Evolutionary conservation across 2,113 vertebrate species (phyloP), one percentile per base, ranked within the genome.

Genomic region (Ellobius talpinus): DNA sequence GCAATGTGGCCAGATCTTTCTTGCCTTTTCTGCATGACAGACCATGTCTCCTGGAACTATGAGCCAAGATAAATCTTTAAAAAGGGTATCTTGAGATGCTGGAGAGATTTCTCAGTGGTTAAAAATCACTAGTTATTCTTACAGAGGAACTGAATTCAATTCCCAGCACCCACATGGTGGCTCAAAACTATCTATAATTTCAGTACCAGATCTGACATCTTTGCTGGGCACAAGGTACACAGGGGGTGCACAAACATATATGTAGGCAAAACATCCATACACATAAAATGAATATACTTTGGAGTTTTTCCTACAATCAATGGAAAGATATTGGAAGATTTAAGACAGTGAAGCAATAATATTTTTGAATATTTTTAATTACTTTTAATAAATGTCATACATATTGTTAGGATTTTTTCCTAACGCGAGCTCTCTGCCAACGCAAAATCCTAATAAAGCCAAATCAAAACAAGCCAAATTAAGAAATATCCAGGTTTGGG

Each of bases 291-390:
- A 55, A 55, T 55, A 61, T 24, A 65, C 7, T 45, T 65, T 65
- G n/a, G 58, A 45, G 23, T 17, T 63, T 61, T 52, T 66, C 11
- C 11, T 65, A 36, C 24, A 77, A 72, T 79, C 58, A 87, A 9
- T 73, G 63, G 63, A 47, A 78, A 68, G 19, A 50, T 87, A 86
- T 23, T 66, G 39, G 29, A 47, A 63, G 14, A 66, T 85, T 93
- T 96, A 93, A 91, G 89, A 89, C 23, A 87, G 58, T 77, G 13
- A 42, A 70, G 24, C 50, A 87, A 66, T 84, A 68, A 19, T 68
- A 77, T 84, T 84, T 95, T 85, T 73, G 70, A 73, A 73, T 73
- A 39, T 73, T 73, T 70, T 82, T 21, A 82, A 58, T n/a, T 52
- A 78, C 33, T 50, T 12, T 55, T 82, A 7, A 82, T 55, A 82